A percentile compares a stretch with the other conserved stretches of the same genome.
phyloP scores from a whole-genome alignment of 1,140 invertebrate genomes.

The Streblospio benedicti region DNA sequence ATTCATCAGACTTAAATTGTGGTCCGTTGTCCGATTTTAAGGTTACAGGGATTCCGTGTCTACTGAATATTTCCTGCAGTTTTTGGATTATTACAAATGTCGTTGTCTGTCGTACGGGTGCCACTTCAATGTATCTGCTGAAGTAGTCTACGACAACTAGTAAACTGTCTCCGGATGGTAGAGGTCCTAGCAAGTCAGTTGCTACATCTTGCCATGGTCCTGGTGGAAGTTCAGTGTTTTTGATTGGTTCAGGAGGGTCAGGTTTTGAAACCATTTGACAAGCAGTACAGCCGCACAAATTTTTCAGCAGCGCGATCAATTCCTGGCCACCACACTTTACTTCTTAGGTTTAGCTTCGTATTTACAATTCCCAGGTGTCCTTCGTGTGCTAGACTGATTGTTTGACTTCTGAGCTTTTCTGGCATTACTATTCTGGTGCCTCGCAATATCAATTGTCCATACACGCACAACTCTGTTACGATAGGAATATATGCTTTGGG shows the following conservation, averaged over 20 bases:
- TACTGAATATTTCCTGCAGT: not conserved
- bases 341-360: conserved; percentile 29
- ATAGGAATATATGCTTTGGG: not conserved
- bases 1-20: conserved; percentile 7
- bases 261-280: conserved; percentile 13
- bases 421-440: conserved; percentile 5
- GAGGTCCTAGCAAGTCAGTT: not conserved
- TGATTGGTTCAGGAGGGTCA: not conserved
- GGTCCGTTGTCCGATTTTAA: conserved; percentile 1
- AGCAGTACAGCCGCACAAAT: conserved; percentile 20
- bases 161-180: not conserved
- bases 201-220: not conserved
- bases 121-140: not conserved
- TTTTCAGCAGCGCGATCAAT: conserved; percentile 33
- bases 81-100: not conserved
- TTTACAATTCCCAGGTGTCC: conserved; percentile 27
- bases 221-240: not conserved
- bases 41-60: not conserved
- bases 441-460: not conserved
- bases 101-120: not conserved
- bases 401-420: not conserved
- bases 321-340: conserved; percentile 40
- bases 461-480: not conserved
- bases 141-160: conserved; percentile 1
- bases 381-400: conserved; percentile 24